Base-by-base conservation (phyloP, 1,140 invertebrate species). In the Ostrea denselamellosa region DNA sequence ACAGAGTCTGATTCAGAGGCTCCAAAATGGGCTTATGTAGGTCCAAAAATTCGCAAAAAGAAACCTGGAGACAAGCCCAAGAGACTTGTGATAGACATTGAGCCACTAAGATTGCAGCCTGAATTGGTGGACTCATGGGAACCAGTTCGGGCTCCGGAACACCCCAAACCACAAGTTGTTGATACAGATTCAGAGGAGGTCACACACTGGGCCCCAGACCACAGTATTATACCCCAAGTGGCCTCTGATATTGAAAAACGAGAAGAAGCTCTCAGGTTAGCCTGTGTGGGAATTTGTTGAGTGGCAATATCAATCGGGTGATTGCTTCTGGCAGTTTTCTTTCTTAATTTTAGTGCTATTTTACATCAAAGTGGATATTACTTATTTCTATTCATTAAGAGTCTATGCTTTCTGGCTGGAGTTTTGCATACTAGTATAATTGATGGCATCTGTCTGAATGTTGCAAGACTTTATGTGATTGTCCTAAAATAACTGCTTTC, bases 201-300 rank as follows among this genome's bases (percentile, higher is more conserved):
- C 88, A 86, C 28, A 83, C 86, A 81, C 54, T 90, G 51, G 88
- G 71, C 56, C 89, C 89, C 62, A 91, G 90, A 89, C 88, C 91
- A 58, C 71, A 87, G 56, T 86, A 85, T 83, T 68, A 85, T 77
- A 22, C 90, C 22, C 22, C 44, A 82, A 86, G 89, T 88, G 44
- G 89, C 85, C 22, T 28, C 28, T 68, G 65, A 86, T 4, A 51
- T 86, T 19, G 83, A 85, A 85, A 58, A 56, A 25, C n/a, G 53
- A 34, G 83, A 85, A 51, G 68, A 86, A 28, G 44, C 22, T 10
- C 54, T 85, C 34, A 85, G 84, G 84, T 85, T 85, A 85, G 84
- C 53, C 51, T 51, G 54, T 65, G 28, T 85, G 54, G 84, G 54
- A 85, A 25, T n/a, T 85, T 65, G 10, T 44, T 51, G 54, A 54